Evolutionary conservation across 2,888 invertebrate genomes (phyloP), one percentile per base, ranked within the genome.

Genomic region (Acanthosepion lycidas): DNA sequence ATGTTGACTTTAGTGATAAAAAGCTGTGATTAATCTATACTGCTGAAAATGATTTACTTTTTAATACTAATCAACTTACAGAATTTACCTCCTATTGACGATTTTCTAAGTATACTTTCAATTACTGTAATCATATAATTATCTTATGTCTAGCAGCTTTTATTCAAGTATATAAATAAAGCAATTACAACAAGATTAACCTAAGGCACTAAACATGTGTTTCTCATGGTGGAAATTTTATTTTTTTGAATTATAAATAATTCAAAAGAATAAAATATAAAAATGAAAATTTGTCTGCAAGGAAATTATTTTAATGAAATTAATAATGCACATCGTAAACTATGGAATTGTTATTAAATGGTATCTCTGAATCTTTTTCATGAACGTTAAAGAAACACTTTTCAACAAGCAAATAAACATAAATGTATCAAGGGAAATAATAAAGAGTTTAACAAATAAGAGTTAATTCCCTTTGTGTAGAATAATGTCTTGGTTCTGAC

Each of bases 381-480:
- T n/a, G 3, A 6, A n/a, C 20, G 20, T 59, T 20, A 23, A 59
- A 15, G 33, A 33, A 12, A 18, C 12, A 33, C 12, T 78, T 33
- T 78, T 0, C 12, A 78, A 78, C n/a, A n/a, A n/a, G n/a, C 9
- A 9, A 78, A 78, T n/a, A n/a, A 28, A 28, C 0, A 78, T 78
- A 93, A 93, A 48, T 42, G 15, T 42, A 0, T 93, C 12, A 51
- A 93, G 53, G 53, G 49, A 93, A 20, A 28, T 51, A 93, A 93
- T 51, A 48, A 12, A 93, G 53, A 49, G 6, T 93, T 93, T 33
- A 0, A 28, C 20, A 28, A 93, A 93, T 53, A 78, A 0, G 78
- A 78, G 78, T 78, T 78, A n/a, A 78, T 78, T 78, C 78, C 78
- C 78, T 78, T 78, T 33, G 78, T n/a, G n/a, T n/a, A 78, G n/a